Evolutionary conservation across 2,888 invertebrate species (phyloP), one percentile per base, ranked within the genome.

Genomic region (Melieria omissa): DNA sequence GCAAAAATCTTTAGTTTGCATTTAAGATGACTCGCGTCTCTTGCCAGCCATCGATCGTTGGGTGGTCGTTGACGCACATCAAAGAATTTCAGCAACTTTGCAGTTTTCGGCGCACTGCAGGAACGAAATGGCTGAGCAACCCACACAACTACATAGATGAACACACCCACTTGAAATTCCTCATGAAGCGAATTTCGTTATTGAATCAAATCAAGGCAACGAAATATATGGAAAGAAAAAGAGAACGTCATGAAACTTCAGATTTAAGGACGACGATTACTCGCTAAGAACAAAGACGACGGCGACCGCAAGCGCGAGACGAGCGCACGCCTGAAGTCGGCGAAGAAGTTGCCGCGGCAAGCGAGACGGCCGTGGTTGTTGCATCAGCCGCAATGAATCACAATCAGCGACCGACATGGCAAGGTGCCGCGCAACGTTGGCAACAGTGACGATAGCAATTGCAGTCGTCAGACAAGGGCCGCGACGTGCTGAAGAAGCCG

Each of bases 361-460:
- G 29, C 29, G 29, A 29, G 29, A 29, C 29, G 29, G 29, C 29
- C 29, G 29, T 29, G 3, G 29, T 29, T 29, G 29, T 29, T 29
- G 29, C 29, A 29, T 29, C 29, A 29, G 29, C 29, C 29, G 4
- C 12, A 58, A 66, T 66, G 66, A 66, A 66, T 57, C 66, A 57
- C 57, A 66, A 66, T 66, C 66, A 66, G 12, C 57, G 46, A 47
- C 57, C n/a, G 66, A 57, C 66, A 66, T 41, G 57, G 29, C 55
- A 65, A 65, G 66, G 66, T 66, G 66, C 64, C 52, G 64, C 44
- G 49, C 66, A 46, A 41, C 66, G 29, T 29, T 29, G 58, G 29
- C 29, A 66, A 58, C 9, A 47, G 41, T 57, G 58, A 66, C 8
- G 47, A 57, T 46, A 66, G 57, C 57, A 65, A 63, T 29, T 2